phyloP scores from a whole-genome alignment of 1,140 invertebrate genomes.

The Branchinecta lynchi region DNA sequence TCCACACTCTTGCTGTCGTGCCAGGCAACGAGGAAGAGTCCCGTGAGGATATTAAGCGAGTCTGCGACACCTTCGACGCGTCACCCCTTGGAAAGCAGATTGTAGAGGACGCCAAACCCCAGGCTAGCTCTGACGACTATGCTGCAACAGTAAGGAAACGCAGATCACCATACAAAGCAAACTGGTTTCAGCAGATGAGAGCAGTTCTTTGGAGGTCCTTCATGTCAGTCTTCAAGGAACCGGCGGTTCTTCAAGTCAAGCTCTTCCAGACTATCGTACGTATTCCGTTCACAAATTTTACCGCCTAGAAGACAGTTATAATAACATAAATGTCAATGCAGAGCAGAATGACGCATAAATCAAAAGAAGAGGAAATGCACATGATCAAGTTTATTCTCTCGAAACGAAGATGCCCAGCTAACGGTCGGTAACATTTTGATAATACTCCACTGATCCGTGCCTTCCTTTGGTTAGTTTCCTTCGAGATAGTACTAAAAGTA shows the following conservation, averaged over 20 bases:
- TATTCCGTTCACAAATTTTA: slow-evolving; percentile 23
- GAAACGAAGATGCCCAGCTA: too few species aligned
- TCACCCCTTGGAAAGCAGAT: slow-evolving; percentile 31
- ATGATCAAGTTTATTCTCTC: too few species aligned
- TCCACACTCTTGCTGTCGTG: slow-evolving; percentile 73
- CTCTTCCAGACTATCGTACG: slow-evolving; percentile 73
- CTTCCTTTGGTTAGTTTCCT: too few species aligned
- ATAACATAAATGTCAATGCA: too few species aligned
- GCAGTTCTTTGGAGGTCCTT: slow-evolving; percentile 81
- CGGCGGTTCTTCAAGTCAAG: slow-evolving; percentile 70
- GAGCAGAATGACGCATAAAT: too few species aligned
- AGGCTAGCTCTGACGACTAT: slow-evolving; percentile 14
- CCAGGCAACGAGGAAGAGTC: slow-evolving; percentile 54
- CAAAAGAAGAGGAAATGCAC: too few species aligned
- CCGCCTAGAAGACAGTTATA: too few species aligned
- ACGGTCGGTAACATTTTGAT: too few species aligned
- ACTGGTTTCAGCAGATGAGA: slow-evolving; percentile 71
- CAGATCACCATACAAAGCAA: slow-evolving; percentile 56
- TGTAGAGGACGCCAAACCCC: slow-evolving; percentile 22
- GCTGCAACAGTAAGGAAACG: slow-evolving; percentile 20
- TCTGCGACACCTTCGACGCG: slow-evolving; percentile 55
- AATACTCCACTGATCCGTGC: too few species aligned
- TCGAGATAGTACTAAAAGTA: too few species aligned
- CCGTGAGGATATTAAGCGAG: slow-evolving; percentile 40
- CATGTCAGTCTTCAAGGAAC: slow-evolving; percentile 72